These are phyloP conservation scores for Lerista edwardsae DNA, from an alignment of 2,797 vertebrate genomes.

Conservation along the genomic window DNA sequence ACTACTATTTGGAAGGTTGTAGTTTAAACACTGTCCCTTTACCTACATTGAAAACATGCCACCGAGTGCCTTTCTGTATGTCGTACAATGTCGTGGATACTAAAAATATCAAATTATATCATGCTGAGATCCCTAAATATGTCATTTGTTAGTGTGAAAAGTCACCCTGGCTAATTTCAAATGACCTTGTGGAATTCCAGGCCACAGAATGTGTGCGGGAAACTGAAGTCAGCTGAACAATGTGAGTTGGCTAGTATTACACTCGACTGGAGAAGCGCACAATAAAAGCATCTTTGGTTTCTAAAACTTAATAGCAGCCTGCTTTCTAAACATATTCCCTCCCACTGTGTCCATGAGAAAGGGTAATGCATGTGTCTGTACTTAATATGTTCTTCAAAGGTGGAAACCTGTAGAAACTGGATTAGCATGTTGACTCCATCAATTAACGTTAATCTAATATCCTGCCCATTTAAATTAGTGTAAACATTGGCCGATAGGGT, in stretches of 20 bases:
- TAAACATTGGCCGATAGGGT: constrained; percentile 72
- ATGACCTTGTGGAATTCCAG: constrained; percentile 21
- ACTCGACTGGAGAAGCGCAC: constrained; percentile 36
- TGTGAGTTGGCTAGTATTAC: constrained; percentile 32
- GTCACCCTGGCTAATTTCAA: constrained; percentile 28
- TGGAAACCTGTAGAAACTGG: constrained; percentile 71
- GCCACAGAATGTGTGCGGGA: constrained; percentile 14
- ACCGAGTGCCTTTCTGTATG: neutral
- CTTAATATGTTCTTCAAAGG: constrained; percentile 65
- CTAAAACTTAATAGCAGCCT: constrained; percentile 40
- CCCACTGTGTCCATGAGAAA: constrained; percentile 31
- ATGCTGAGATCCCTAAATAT: neutral
- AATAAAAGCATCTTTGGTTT: constrained; percentile 39
- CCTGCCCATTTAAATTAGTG: constrained; percentile 76
- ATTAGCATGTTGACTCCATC: constrained; percentile 74
- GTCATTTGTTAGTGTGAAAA: constrained; percentile 40
- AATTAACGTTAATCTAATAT: constrained; percentile 78
- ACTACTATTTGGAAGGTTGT: neutral
- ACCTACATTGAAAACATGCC: neutral
- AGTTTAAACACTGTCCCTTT: neutral
- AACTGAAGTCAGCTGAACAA: constrained; percentile 36
- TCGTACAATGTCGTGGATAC: constrained; percentile 8
- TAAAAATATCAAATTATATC: neutral
- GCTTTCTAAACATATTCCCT: constrained; percentile 44
- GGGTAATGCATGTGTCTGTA: constrained; percentile 52